phyloP scores from a whole-genome alignment of 2,888 invertebrate genomes.

The Lasius platythorax region DNA sequence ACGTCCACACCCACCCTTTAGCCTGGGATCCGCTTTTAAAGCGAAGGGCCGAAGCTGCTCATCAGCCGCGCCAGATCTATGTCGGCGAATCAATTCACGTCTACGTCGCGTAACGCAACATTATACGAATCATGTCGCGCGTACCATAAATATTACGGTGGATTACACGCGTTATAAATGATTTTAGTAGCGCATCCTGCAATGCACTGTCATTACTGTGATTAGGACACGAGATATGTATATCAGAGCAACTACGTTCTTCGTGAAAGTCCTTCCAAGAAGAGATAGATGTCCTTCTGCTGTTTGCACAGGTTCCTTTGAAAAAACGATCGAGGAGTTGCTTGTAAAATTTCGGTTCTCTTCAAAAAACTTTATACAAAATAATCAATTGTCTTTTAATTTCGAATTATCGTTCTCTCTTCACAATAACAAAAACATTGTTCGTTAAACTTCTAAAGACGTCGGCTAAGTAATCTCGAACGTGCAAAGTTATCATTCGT shows the following conservation, averaged over 20 bases:
- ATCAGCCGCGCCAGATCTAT: slow-evolving; percentile 35
- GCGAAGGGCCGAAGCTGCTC: slow-evolving; percentile 32
- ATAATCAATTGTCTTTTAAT: neutral
- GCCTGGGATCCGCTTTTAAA: slow-evolving; percentile 31
- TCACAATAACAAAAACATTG: neutral
- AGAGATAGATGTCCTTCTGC: too few relatives aligned
- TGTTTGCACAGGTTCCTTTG: neutral
- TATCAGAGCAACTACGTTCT: neutral
- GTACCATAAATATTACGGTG: slow-evolving; percentile 49
- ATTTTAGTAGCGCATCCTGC: slow-evolving; percentile 12
- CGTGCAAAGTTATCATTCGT: slow-evolving; percentile 16
- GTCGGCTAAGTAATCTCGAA: slow-evolving; percentile 10
- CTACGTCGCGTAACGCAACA: slow-evolving; percentile 58
- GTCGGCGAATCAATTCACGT: slow-evolving; percentile 29
- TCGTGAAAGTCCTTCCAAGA: neutral
- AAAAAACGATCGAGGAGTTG: neutral
- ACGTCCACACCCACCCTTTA: slow-evolving; percentile 57
- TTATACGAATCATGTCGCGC: slow-evolving; percentile 51
- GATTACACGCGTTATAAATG: slow-evolving; percentile 46
- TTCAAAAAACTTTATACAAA: neutral
- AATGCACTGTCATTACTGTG: slow-evolving; percentile 11
- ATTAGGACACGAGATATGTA: neutral
- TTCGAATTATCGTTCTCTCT: neutral
- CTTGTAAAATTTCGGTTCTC: neutral
- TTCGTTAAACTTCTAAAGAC: neutral